Conservation (phyloP, 2,888 invertebrate species). For the Therioaphis trifolii region DNA sequence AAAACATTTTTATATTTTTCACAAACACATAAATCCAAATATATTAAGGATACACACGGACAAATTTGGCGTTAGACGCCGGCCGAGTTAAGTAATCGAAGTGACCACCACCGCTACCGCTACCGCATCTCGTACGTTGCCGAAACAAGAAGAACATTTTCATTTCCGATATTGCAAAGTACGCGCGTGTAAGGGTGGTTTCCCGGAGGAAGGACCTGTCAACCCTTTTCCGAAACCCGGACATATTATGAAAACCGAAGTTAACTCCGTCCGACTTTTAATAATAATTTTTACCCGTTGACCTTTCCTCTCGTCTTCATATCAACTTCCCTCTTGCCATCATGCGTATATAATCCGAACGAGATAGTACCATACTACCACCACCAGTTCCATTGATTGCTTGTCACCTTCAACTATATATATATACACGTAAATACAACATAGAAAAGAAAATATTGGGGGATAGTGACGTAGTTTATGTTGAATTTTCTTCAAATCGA, state of each 20-base stretch:
- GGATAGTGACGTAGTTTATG: constrained; percentile 31
- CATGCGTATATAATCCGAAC: constrained; percentile 37
- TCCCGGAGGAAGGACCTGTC: constrained; percentile 58
- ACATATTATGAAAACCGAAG: constrained; percentile 62
- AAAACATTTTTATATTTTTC: constrained; percentile 44
- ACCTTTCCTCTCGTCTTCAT: constrained; percentile 47
- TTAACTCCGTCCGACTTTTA: constrained; percentile 62
- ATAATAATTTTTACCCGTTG: constrained; percentile 60
- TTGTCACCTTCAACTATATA: constrained; percentile 61
- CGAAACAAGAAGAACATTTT: constrained; percentile 50
- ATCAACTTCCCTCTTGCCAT: constrained; percentile 30
- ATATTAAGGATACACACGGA: constrained; percentile 1
- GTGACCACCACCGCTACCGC: constrained; percentile 5
- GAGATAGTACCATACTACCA: constrained; percentile 19
- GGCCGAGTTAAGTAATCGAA: constrained; percentile 56
- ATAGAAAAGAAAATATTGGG: constrained; percentile 16
- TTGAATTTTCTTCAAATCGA: background rate
- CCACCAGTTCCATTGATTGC: constrained; percentile 44
- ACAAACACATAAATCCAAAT: background rate
- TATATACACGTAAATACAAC: constrained; percentile 1
- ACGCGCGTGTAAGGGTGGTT: constrained; percentile 22
- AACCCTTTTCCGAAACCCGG: constrained; percentile 62
- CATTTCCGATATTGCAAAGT: constrained; percentile 58
- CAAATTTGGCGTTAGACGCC: constrained; percentile 28
- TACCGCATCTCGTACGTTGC: background rate